Base-by-base conservation (phyloP, 2,888 invertebrate species). In the Tenthredo livida region DNA sequence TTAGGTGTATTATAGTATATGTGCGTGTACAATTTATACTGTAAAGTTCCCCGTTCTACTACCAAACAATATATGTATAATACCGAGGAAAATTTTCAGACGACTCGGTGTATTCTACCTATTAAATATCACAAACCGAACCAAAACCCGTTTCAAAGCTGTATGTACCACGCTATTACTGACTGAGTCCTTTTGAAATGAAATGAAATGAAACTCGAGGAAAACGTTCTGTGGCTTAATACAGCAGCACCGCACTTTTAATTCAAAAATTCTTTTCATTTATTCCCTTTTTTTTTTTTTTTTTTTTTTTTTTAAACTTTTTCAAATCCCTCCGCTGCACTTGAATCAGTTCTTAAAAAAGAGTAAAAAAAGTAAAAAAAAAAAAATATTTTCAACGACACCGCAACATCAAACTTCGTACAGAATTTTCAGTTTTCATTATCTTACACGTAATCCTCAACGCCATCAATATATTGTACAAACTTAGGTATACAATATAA, bases 181-280 rank as follows among this genome's bases (percentile, higher is more conserved):
- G 21, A 73, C 6, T 12, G 33, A 43, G 43, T 25, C 43, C 72
- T 40, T 43, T 73, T 43, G 33, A 33, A 33, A 33, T 33, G 37
- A 50, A 50, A 29, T 50, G 50, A 29, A 50, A 29, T 77, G 50
- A 77, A 54, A 77, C 29, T 17, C 17, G 50, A 77, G 29, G 17
- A 50, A 77, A 77, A 77, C 50, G 29, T 47, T 70, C 40, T 73
- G 72, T 73, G 72, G 72, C 72, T 73, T 43, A 43, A 4, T 7
- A 29, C 4, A 58, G 58, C 67, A 33, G n/a, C 43, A 17, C 40
- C 40, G 2, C 2, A 40, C 9, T 73, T 73, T 73, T 25, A 40
- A 73, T 73, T 73, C 43, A 43, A 21, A 43, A 73, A 73, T 73
- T 73, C 43, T 73, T 43, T 73, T 73, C 72, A 73, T 40, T 67